Percentiles rank a stretch among this genome's conserved stretches.
Evolutionary conservation across 1,140 invertebrate genomes (phyloP).

Genomic region (Trichoplusia ni): DNA sequence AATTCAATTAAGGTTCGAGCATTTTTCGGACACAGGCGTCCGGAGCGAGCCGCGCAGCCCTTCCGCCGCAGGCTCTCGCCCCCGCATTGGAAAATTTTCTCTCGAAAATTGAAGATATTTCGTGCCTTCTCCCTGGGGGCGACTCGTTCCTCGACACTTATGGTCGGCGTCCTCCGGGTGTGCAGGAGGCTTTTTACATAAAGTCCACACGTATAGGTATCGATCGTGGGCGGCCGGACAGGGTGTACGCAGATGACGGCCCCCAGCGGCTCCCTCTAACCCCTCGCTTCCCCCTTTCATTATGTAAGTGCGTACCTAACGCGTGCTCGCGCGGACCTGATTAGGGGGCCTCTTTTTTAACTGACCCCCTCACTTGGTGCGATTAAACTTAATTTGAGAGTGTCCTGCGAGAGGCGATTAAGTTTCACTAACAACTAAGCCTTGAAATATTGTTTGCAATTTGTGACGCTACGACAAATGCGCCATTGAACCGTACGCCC

Average conservation of each 20-base stretch:
- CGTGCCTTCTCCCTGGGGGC: constrained; percentile 75
- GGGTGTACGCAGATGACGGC: constrained; percentile 78
- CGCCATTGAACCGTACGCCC: constrained; percentile 7
- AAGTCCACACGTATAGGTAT: constrained; percentile 81
- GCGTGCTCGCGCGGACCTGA: constrained; percentile 78
- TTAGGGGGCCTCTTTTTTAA: constrained; percentile 79
- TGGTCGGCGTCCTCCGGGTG: constrained; percentile 76
- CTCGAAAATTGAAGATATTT: constrained; percentile 81
- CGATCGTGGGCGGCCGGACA: constrained; percentile 77
- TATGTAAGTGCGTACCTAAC: constrained; percentile 79
- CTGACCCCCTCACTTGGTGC: constrained; percentile 75
- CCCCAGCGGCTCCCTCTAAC: constrained; percentile 48
- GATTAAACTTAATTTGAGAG: constrained; percentile 76
- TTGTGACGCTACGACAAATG: constrained; percentile 30
- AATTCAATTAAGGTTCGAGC: constrained; percentile 77
- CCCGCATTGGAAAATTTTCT: constrained; percentile 80
- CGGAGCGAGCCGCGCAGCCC: constrained; percentile 64
- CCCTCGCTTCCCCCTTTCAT: constrained; percentile 76
- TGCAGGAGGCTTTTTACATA: constrained; percentile 80
- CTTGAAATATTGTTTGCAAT: constrained; percentile 39
- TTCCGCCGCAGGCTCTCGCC: constrained; percentile 71
- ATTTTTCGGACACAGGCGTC: constrained; percentile 75
- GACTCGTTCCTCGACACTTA: constrained; percentile 79
- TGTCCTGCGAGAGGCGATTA: constrained; percentile 63
- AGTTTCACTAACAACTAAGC: constrained; percentile 54